Percentiles rank a stretch among this genome's conserved stretches.
phyloP scores from a whole-genome alignment of 2,797 vertebrate species.

The Amazona finschi region DNA sequence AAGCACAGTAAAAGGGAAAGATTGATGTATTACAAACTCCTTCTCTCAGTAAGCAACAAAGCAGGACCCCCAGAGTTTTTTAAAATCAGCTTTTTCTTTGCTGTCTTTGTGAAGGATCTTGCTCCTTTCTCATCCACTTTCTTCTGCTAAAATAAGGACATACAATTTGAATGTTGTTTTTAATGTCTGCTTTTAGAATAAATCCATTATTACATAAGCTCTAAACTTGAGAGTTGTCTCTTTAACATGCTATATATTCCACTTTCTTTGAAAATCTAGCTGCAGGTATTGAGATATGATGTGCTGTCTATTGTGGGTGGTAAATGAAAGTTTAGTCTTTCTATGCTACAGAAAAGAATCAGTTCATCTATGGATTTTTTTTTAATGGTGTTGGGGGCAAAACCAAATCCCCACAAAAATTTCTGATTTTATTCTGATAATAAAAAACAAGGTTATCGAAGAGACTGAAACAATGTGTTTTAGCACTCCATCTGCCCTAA shows the following conservation, averaged over 20 bases:
- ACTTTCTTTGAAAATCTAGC: not conserved
- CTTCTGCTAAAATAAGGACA: not conserved
- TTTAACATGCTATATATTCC: not conserved
- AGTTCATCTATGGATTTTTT: not conserved
- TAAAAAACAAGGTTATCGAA: not conserved
- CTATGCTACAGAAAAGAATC: not conserved
- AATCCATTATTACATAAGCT: not conserved
- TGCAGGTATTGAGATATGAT: not conserved
- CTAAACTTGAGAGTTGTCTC: not conserved
- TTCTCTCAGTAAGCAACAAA: not conserved
- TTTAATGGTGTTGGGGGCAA: not conserved
- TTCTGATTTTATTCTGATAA: not conserved
- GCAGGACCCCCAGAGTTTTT: not conserved
- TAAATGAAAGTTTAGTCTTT: not conserved
- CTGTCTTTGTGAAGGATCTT: not conserved
- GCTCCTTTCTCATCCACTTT: not conserved
- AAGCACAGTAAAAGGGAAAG: not conserved
- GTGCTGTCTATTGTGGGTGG: not conserved
- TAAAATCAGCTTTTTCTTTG: not conserved
- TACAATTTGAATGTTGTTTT: not conserved
- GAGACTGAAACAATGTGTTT: not conserved
- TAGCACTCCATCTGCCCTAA: not conserved
- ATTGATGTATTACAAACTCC: not conserved
- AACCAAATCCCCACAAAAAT: not conserved
- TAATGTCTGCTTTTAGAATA: not conserved